These are phyloP conservation scores for Coptodon rendalli DNA, from an alignment of 2,113 vertebrate genomes.

Conservation along the genomic window DNA sequence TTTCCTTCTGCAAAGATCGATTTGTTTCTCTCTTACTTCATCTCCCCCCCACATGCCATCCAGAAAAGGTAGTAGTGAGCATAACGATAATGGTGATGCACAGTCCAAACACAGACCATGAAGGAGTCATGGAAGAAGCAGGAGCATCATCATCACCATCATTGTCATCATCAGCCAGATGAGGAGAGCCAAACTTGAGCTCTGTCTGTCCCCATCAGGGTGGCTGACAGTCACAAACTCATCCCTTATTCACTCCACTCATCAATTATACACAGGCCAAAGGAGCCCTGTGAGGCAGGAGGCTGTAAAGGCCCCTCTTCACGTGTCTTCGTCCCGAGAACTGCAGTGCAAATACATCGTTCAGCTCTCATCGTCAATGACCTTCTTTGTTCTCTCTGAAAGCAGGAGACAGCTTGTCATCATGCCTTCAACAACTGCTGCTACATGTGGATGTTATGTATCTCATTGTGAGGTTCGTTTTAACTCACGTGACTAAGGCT, in stretches of 20 bases:
- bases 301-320: conserved; percentile 14
- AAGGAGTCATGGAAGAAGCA: conserved; percentile 8
- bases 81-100: conserved; percentile 14
- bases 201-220: conserved; percentile 61
- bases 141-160: conserved; percentile 21
- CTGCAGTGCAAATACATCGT: conserved; percentile 3
- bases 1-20: neutral
- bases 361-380: conserved; percentile 2
- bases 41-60: neutral
- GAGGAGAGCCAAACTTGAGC: conserved; percentile 61
- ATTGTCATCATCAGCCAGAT: conserved; percentile 59
- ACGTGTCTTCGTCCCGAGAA: neutral
- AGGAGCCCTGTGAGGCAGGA: conserved; percentile 63
- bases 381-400: conserved; percentile 24
- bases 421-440: conserved; percentile 9
- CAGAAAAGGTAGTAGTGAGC: conserved; percentile 24
- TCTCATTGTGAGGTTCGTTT: conserved; percentile 1
- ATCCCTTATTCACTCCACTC: conserved; percentile 66
- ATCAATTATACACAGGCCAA: conserved; percentile 71
- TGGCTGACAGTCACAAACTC: conserved; percentile 64
- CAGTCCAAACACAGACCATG: neutral
- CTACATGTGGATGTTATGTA: conserved; percentile 11
- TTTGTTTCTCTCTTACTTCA: neutral
- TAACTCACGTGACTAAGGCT: neutral
- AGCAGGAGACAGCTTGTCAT: conserved; percentile 47